Conservation (phyloP, 2,888 invertebrate species). For the Tachina lurida region DNA sequence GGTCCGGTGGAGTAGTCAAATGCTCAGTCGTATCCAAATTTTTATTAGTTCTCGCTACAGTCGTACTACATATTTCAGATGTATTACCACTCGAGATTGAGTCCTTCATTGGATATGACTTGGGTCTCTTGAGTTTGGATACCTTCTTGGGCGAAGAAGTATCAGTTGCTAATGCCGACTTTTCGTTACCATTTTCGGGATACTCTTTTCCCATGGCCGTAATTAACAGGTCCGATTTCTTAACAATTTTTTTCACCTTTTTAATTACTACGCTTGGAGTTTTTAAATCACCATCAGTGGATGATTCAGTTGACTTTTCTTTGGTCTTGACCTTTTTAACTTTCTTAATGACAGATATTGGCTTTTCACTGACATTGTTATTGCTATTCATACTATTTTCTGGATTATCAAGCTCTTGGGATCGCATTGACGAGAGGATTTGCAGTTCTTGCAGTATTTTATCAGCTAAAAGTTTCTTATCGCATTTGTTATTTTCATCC, state of each 20-base stretch:
- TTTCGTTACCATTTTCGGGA: constrained; percentile 46
- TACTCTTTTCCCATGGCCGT: constrained; percentile 65
- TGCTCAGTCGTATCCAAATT: constrained; percentile 17
- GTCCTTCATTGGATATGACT: constrained; percentile 85
- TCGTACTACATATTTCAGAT: constrained; percentile 68
- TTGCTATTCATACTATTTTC: constrained; percentile 1
- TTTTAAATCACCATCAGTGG: constrained; percentile 59
- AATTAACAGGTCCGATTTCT: constrained; percentile 75
- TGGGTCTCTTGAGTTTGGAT: constrained; percentile 84
- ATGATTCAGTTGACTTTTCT: constrained; percentile 74
- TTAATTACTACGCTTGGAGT: constrained; percentile 75
- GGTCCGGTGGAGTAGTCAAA: constrained; percentile 7
- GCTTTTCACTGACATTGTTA: constrained; percentile 67
- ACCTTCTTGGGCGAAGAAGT: constrained; percentile 78
- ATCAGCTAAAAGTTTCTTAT: constrained; percentile 80
- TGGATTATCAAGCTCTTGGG: constrained; percentile 74
- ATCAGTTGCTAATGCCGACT: constrained; percentile 54
- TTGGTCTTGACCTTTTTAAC: constrained; percentile 78
- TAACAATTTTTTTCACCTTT: constrained; percentile 79
- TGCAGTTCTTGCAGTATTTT: constrained; percentile 82
- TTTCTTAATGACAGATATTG: constrained; percentile 76
- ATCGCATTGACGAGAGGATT: constrained; percentile 78
- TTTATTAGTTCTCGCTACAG: constrained; percentile 41
- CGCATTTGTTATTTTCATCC: constrained; percentile 75
- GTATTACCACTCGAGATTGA: constrained; percentile 73